Percentiles rank a stretch among this genome's conserved stretches.
Conservation (phyloP, 2,888 invertebrate genomes). For the Spodoptera exigua region DNA sequence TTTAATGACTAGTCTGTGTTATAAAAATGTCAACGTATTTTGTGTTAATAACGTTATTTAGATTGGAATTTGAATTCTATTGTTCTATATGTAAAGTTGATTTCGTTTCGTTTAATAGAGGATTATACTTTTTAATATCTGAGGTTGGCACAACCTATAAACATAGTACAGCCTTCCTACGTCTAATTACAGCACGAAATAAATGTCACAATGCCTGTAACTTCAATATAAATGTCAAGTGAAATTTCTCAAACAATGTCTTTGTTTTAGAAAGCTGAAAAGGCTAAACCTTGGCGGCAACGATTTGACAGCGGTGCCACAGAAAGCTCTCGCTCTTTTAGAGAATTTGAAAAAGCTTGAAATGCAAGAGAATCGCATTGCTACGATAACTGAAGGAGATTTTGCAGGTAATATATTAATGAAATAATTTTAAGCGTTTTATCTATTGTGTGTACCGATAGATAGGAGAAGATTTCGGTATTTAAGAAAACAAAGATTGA, state of each 20-base stretch:
- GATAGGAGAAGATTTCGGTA: too few species aligned
- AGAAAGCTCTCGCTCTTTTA: constrained; percentile 93
- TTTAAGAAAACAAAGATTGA: too few species aligned
- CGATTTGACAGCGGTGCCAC: constrained; percentile 93
- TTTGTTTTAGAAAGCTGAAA: constrained; percentile 91
- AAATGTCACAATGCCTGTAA: constrained; percentile 2
- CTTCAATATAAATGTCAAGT: constrained; percentile 5
- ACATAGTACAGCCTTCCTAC: too few species aligned
- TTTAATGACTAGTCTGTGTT: neutral
- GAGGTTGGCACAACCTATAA: too few species aligned
- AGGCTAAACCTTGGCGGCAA: constrained; percentile 96
- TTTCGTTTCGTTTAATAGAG: too few species aligned
- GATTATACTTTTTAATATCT: too few species aligned
- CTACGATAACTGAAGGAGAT: constrained; percentile 94
- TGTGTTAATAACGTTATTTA: too few species aligned
- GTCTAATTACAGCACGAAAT: neutral
- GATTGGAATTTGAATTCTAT: too few species aligned
- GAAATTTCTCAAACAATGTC: constrained; percentile 12
- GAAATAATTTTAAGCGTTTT: too few species aligned
- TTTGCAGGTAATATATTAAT: constrained; percentile 91
- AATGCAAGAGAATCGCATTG: constrained; percentile 95
- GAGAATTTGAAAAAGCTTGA: constrained; percentile 95
- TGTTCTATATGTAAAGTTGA: too few species aligned
- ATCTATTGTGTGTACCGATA: too few species aligned
- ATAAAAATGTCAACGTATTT: too few species aligned